A percentile compares a stretch with the other conserved stretches of the same genome.
These are phyloP conservation scores for Caenorhabditis sp. DNA, from an alignment of 2,888 invertebrate genomes.

Conservation along the genomic window DNA sequence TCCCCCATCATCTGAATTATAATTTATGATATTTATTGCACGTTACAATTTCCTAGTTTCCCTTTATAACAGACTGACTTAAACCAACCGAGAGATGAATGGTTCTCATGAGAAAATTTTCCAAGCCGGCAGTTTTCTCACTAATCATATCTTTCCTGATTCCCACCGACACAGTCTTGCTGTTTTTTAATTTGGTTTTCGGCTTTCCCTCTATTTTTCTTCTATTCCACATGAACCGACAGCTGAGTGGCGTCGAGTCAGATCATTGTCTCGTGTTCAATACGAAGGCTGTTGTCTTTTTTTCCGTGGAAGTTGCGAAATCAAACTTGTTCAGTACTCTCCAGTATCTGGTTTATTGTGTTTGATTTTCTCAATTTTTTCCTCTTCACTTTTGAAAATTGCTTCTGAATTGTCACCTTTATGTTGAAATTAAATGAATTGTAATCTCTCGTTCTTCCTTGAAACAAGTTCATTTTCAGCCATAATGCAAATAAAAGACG, in stretches of 20 bases:
- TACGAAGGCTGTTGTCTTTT: neutral
- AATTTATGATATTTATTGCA: conserved; percentile 33
- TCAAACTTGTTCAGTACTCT: neutral
- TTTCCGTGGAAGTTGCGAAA: neutral
- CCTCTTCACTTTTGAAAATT: neutral
- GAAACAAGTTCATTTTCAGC: neutral
- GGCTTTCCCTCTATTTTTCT: neutral
- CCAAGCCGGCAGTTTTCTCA: conserved; percentile 8
- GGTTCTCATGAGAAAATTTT: too few species aligned
- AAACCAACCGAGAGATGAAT: too few species aligned
- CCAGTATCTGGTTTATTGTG: neutral
- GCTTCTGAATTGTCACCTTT: neutral
- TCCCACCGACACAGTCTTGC: neutral
- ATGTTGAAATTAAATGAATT: neutral
- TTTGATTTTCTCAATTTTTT: neutral
- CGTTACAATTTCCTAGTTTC: conserved; percentile 16
- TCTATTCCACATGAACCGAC: neutral
- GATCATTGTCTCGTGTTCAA: neutral
- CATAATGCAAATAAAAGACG: conserved; percentile 53
- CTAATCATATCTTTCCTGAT: conserved; percentile 11
- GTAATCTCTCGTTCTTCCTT: too few species aligned
- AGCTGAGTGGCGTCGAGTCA: neutral
- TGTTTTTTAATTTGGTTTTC: neutral
- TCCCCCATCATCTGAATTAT: neutral
- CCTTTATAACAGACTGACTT: neutral